These are phyloP conservation scores for Phortica magna DNA, from an alignment of 2,888 invertebrate species.

Conservation along the genomic window DNA sequence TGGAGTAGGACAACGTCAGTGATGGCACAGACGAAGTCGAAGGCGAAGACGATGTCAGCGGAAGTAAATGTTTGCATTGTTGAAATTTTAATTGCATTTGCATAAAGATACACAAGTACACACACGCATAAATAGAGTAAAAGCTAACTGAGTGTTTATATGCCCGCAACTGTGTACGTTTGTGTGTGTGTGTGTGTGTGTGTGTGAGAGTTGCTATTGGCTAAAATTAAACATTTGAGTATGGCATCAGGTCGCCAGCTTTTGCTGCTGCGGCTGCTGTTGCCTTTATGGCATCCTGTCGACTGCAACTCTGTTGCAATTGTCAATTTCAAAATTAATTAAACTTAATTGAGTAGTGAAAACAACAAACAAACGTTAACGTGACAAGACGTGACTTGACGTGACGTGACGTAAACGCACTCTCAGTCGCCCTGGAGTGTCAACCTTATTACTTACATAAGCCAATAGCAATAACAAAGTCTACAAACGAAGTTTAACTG, in stretches of 20 bases:
- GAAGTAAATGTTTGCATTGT: conserved; percentile 74
- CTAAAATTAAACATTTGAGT: conserved; percentile 31
- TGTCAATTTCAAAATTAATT: conserved; percentile 74
- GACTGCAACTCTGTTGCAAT: conserved; percentile 50
- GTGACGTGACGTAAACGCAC: conserved; percentile 23
- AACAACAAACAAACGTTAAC: conserved; percentile 49
- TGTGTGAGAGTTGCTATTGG: neutral
- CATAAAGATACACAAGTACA: conserved; percentile 59
- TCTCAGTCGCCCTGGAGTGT: conserved; percentile 39
- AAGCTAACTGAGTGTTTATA: neutral
- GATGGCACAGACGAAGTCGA: conserved; percentile 46
- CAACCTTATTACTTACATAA: conserved; percentile 38
- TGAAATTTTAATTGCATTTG: conserved; percentile 74
- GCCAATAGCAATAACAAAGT: conserved; percentile 45
- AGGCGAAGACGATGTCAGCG: conserved; percentile 64
- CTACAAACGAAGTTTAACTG: conserved; percentile 41
- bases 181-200: neutral
- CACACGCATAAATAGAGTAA: neutral
- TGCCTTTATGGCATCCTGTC: conserved; percentile 13
- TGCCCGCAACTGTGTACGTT: neutral
- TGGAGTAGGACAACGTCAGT: conserved; percentile 27
- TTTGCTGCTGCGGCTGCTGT: neutral
- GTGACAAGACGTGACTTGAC: conserved; percentile 12
- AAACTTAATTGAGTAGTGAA: conserved; percentile 71
- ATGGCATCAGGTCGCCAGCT: neutral